A percentile compares a stretch with the other conserved stretches of the same genome.
These are phyloP conservation scores for Trichacis sp. DNA, from an alignment of 2,888 invertebrate species.

Conservation along the genomic window DNA sequence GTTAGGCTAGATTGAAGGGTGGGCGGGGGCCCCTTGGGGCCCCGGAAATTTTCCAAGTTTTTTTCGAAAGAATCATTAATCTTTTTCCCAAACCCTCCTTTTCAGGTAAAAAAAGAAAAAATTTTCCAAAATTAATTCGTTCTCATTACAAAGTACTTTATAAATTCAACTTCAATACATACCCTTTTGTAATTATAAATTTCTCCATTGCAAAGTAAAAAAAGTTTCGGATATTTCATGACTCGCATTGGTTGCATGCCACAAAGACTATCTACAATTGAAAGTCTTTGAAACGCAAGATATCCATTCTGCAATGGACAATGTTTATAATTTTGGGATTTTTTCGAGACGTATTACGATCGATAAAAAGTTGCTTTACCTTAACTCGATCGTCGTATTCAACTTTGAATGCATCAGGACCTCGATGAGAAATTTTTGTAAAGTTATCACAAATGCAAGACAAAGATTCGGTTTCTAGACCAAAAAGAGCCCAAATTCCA, in stretches of 20 bases:
- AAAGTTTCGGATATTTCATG: constrained; percentile 75
- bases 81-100: too few species aligned
- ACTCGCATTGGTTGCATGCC: constrained; percentile 85
- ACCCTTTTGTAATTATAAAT: constrained; percentile 82
- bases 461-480: constrained; percentile 72
- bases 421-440: constrained; percentile 76
- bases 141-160: too few species aligned
- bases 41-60: too few species aligned
- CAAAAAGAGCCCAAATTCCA: constrained; percentile 84
- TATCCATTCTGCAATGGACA: constrained; percentile 74
- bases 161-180: too few species aligned
- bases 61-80: too few species aligned
- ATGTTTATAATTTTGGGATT: too few species aligned
- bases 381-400: constrained; percentile 77
- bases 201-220: constrained; percentile 85
- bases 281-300: constrained; percentile 78
- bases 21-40: too few species aligned
- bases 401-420: constrained; percentile 82
- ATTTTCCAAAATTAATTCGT: too few species aligned
- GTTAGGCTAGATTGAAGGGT: too few species aligned
- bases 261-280: constrained; percentile 78
- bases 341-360: too few species aligned
- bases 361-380: constrained; percentile 67
- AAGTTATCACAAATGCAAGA: constrained; percentile 75
- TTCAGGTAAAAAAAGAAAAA: background rate